Evolutionary conservation across 2,888 invertebrate genomes (phyloP).

Genomic region (Drosophila neotestacea): DNA sequence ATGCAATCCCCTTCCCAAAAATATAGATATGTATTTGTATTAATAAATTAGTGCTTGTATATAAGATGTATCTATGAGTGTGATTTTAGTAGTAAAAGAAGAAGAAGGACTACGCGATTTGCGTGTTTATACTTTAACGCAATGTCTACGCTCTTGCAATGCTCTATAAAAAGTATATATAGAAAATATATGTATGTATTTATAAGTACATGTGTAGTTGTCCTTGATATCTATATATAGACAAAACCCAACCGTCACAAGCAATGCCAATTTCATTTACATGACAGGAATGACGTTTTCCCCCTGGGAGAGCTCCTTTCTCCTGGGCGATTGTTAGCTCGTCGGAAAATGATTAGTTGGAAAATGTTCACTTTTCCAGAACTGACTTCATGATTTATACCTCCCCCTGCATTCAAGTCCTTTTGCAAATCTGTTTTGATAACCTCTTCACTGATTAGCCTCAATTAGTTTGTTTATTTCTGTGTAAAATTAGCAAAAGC

Average conservation of each 20-base stretch:
- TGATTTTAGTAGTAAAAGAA: slow-evolving; percentile 7
- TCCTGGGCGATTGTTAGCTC: slow-evolving; percentile 4
- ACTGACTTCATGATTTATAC: slow-evolving; percentile 23
- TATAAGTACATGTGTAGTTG: slow-evolving; percentile 28
- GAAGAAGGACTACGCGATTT: slow-evolving; percentile 54
- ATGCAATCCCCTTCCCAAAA: slow-evolving; percentile 38
- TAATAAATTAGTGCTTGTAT: slow-evolving; percentile 13
- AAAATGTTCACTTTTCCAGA: slow-evolving; percentile 6
- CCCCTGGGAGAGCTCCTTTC: slow-evolving; percentile 12
- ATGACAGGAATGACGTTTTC: slow-evolving; percentile 41
- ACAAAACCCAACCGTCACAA: slow-evolving; percentile 34
- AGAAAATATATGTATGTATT: background rate
- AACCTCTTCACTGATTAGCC: slow-evolving; percentile 14
- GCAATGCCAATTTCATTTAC: slow-evolving; percentile 66
- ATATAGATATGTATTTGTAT: background rate
- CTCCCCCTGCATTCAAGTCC: background rate
- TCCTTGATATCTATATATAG: slow-evolving; percentile 69
- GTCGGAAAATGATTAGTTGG: slow-evolving; percentile 33
- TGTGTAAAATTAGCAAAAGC: slow-evolving; percentile 53
- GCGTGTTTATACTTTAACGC: slow-evolving; percentile 67
- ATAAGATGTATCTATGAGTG: slow-evolving; percentile 3
- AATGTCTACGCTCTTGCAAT: slow-evolving; percentile 45
- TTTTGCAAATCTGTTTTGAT: background rate
- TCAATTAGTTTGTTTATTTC: slow-evolving; percentile 45
- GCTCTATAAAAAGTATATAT: background rate